Conservation (phyloP, 2,888 invertebrate genomes). For the Unio pictorum region DNA sequence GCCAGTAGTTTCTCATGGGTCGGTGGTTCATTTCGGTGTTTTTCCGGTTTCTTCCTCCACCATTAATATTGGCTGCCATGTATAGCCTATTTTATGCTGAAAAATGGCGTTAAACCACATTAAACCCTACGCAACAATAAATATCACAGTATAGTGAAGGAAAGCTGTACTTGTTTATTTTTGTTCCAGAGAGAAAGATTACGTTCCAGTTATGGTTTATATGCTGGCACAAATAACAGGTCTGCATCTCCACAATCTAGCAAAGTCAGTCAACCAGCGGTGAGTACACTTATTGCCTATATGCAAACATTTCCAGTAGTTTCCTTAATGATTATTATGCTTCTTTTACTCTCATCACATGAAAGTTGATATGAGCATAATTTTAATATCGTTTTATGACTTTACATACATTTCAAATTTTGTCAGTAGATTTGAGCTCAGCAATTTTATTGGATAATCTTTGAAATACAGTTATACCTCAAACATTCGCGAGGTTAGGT, state of each 20-base stretch:
- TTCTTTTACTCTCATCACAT: not conserved
- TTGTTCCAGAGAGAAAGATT: slow-evolving; percentile 55
- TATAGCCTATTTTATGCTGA: too few relatives aligned
- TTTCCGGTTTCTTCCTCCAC: too few relatives aligned
- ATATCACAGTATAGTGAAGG: not conserved
- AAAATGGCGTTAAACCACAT: too few relatives aligned
- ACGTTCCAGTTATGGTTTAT: slow-evolving; percentile 54
- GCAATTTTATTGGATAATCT: not conserved
- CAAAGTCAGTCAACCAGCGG: slow-evolving; percentile 24
- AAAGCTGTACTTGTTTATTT: not conserved
- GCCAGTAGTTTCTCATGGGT: too few relatives aligned
- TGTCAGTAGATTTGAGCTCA: not conserved
- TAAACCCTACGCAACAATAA: too few relatives aligned
- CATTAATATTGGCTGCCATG: too few relatives aligned
- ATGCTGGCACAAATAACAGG: slow-evolving; percentile 29
- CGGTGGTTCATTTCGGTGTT: too few relatives aligned
- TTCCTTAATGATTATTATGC: slow-evolving; percentile 1
- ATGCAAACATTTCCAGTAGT: not conserved
- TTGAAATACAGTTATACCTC: too few relatives aligned
- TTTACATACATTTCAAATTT: not conserved
- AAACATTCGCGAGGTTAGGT: too few relatives aligned
- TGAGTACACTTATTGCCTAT: slow-evolving; percentile 13
- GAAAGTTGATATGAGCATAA: not conserved
- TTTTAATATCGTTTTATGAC: not conserved
- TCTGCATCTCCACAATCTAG: slow-evolving; percentile 9